Percentiles rank a stretch among this genome's conserved stretches.
Evolutionary conservation across 2,888 invertebrate species (phyloP).

Genomic region (Odontocolon sp.): DNA sequence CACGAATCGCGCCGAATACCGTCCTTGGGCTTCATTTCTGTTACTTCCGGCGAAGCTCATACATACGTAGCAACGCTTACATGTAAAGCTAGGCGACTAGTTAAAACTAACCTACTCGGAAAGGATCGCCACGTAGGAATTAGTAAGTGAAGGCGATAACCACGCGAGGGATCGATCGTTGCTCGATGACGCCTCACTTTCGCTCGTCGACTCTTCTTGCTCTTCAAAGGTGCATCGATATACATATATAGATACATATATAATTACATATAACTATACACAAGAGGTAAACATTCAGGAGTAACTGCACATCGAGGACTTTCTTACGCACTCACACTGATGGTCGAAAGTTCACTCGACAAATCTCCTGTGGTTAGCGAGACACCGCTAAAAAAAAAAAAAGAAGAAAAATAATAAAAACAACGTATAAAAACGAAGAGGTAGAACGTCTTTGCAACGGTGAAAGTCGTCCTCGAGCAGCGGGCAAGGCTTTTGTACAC

Average conservation of each 20-base stretch:
- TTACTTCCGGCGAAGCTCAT: conserved; percentile 28
- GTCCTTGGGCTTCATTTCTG: not conserved
- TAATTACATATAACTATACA: not conserved
- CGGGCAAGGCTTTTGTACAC: conserved; percentile 45
- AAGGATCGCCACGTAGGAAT: conserved; percentile 4
- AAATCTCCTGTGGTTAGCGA: conserved; percentile 55
- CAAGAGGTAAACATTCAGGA: not conserved
- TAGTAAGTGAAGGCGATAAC: conserved; percentile 12
- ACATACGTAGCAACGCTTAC: not conserved
- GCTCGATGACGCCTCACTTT: conserved; percentile 67
- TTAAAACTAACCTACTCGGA: conserved; percentile 31
- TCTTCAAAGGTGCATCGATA: conserved; percentile 30
- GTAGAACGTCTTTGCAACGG: conserved; percentile 29
- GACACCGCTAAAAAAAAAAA: conserved; percentile 3
- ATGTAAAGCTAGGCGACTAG: conserved; percentile 1
- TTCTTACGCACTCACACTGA: conserved; percentile 50
- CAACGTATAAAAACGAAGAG: conserved; percentile 13
- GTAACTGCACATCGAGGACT: conserved; percentile 18
- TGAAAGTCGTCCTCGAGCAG: conserved; percentile 47
- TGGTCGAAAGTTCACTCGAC: conserved; percentile 69
- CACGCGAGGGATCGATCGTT: conserved; percentile 22
- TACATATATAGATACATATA: not conserved
- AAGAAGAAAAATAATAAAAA: conserved; percentile 16
- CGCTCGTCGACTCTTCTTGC: conserved; percentile 61
- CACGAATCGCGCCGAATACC: conserved; percentile 29